Evolutionary conservation across 2,113 vertebrate species (phyloP), one percentile per base, ranked within the genome.

Genomic region (Paraplagusia blochii): DNA sequence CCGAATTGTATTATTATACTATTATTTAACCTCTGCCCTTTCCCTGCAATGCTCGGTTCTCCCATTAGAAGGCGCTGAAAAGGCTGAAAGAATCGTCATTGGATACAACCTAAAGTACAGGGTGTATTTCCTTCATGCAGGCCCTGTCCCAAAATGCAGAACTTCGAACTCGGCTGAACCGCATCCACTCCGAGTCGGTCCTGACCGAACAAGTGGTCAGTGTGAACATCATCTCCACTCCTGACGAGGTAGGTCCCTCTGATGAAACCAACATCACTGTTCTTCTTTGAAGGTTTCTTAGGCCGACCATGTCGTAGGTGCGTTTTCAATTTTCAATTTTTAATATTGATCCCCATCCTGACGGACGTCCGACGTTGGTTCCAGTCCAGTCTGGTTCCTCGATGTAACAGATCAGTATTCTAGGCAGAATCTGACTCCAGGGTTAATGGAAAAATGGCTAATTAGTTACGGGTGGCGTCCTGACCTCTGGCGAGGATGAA

Each of bases 171-270:
- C 93, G 95, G 50, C 91, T 99, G 82, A 96, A 90, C 90, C 95
- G 96, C 86, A 99, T 98, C 90, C 97, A 99, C 83, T 95, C 95
- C 62, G 97, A 99, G 74, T 98, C 97, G 58, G 91, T 95, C 85
- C 91, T 98, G 86, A 93, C 90, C 69, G 96, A 98, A 84, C 94
- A 97, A 89, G 94, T 95, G 88, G 94, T 98, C 90, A 98, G 94
- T 88, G 95, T 99, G 88, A 99, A 98, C 92, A 95, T 98, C 91
- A 97, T 99, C 80, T 91, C 94, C 89, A 98, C 94, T 63, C 93
- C 95, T 66, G 94, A 98, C 74, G 95, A 98, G 95, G 97, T 99
- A 91, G 88, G 90, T 66, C 12, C 58, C 66, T 35, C 58, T 51
- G 66, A 43, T 61, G 6, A 38, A 62, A 63, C 60, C 55, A 9